These are phyloP conservation scores for Emydocephalus ijimae DNA, from an alignment of 2,113 vertebrate species.

Conservation along the genomic window DNA sequence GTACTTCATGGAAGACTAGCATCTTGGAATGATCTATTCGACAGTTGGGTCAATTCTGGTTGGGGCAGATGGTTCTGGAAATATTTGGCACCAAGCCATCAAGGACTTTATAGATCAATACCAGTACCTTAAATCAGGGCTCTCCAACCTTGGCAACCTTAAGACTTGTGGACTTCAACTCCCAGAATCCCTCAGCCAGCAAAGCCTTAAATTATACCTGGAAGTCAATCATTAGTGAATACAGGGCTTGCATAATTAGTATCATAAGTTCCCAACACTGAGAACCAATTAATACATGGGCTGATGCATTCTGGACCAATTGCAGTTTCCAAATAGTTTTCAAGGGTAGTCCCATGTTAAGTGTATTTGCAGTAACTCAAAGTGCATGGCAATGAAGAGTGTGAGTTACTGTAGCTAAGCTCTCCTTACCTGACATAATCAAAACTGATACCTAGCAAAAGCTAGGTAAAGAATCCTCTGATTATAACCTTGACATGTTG, in stretches of 20 bases:
- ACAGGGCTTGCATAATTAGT: background rate
- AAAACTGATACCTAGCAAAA: background rate
- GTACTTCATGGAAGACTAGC: no score
- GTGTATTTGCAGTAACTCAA: background rate
- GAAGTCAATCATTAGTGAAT: background rate
- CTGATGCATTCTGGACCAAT: background rate
- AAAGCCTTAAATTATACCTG: background rate
- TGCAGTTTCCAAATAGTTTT: background rate
- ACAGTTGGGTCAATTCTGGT: no score
- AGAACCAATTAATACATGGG: background rate
- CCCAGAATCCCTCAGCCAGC: no score
- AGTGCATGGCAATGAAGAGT: background rate
- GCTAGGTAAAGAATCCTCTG: no score
- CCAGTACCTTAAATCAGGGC: no score
- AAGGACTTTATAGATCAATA: no score
- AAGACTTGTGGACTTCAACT: no score
- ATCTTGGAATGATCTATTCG: no score
- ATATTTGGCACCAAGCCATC: no score
- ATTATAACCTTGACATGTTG: no score
- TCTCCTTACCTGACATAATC: background rate
- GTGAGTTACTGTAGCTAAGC: background rate
- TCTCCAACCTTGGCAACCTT: no score
- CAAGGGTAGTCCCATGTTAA: background rate
- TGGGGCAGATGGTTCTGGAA: no score
- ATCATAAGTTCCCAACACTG: background rate